Base-by-base conservation (phyloP, 2,888 invertebrate genomes). In the Pimpla rufipes region DNA sequence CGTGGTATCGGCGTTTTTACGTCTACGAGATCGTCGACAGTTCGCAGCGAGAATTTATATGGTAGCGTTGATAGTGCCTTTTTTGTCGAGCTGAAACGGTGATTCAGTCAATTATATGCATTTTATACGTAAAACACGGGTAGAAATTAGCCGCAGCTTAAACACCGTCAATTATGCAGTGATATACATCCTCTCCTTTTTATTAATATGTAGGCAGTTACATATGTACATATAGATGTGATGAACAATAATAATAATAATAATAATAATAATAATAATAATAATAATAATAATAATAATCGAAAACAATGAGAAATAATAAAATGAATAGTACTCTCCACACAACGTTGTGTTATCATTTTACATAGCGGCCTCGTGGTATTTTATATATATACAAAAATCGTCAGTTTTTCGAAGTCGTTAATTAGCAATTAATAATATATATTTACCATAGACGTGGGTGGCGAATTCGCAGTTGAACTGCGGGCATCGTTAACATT, bases 181-280 rank as follows among this genome's bases (percentile, higher is more conserved):
- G 83, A 81, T 80, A 59, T 82, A 85, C 81, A 79, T 85, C 55
- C 70, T 81, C 71, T 82, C 71, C 13, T 66, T 82, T 89, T 89
- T 89, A 88, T 90, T 87, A 85, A 88, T 89, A 87, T 87, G 90
- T 91, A 92, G 92, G 92, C 93, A 92, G 91, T 92, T 92, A 92
- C 90, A 92, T 93, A 93, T 93, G 87, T 93, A 93, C 92, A 93
- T 91, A 83, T 78, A 91, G 90, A 92, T 90, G 89, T 90, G 90
- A 89, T 91, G 89, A 92, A 91, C 89, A 91, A 83, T 90, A 88
- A 90, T 89, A 88, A 88, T 83, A 88, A 85, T 83, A 67, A 77
- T 81, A 81, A 83, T 80, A 81, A 73, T 87, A 73, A 78, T 74
- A 77, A 68, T 81, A 67, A 55, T 70, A 86, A 3, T 29, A 91